Conservation (phyloP, 2,888 invertebrate genomes). For the Phoenoteleia sp. region DNA sequence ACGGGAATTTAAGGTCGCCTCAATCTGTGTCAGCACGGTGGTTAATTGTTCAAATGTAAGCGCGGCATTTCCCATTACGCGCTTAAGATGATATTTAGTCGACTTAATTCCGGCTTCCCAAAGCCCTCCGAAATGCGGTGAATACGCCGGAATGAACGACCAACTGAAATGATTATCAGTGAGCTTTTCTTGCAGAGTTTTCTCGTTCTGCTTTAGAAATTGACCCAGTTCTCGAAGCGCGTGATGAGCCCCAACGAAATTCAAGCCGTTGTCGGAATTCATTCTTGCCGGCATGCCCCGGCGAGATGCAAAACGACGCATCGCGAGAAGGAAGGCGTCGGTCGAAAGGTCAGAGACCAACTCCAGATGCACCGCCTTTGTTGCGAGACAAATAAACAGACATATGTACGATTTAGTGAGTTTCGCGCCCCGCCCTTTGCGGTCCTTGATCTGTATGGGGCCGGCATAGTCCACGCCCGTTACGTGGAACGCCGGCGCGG, state of each 20-base stretch:
- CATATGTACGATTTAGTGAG: too few relatives aligned
- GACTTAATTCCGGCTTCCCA: conserved; percentile 4
- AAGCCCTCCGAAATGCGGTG: conserved; percentile 74
- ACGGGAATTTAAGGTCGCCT: conserved; percentile 15
- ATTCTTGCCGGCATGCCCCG: background rate
- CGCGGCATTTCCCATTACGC: background rate
- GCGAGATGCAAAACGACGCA: conserved; percentile 52
- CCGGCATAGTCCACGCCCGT: conserved; percentile 76
- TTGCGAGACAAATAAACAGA: conserved; percentile 71
- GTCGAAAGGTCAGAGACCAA: conserved; percentile 66
- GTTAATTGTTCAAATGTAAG: background rate
- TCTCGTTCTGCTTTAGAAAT: background rate
- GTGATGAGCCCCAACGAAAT: background rate
- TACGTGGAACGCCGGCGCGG: conserved; percentile 60
- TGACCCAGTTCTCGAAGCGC: background rate
- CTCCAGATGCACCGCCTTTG: conserved; percentile 75
- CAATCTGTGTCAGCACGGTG: background rate
- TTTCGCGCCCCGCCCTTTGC: conserved; percentile 61
- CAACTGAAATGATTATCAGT: background rate
- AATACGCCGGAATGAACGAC: conserved; percentile 24
- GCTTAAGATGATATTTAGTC: background rate
- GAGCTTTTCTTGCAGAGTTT: background rate
- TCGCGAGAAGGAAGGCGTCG: conserved; percentile 63
- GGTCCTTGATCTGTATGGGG: conserved; percentile 68
- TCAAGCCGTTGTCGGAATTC: background rate